These are phyloP conservation scores for Procambarus clarkii DNA, from an alignment of 1,140 invertebrate species.

Conservation along the genomic window DNA sequence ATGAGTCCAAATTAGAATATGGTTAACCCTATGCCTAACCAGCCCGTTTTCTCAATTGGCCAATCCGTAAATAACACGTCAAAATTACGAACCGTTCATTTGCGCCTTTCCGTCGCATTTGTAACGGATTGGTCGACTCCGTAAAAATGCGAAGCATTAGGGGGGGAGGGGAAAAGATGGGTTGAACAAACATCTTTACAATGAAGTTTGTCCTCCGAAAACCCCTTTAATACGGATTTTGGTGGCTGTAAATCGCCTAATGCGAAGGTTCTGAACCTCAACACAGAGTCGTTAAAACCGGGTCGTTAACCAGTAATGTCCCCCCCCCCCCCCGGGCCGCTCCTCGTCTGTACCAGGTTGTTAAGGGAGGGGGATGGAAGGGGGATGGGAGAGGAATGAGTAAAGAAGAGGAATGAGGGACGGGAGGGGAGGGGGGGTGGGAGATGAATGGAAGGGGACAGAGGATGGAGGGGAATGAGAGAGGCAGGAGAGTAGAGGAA, in stretches of 20 bases:
- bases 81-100: too few relatives aligned
- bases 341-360: not conserved
- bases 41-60: too few relatives aligned
- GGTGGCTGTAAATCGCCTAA: not conserved
- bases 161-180: not conserved
- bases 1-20: too few relatives aligned
- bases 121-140: not conserved
- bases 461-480: not conserved
- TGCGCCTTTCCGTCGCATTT: too few relatives aligned
- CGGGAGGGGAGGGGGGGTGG: not conserved
- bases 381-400: too few relatives aligned
- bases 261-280: not conserved
- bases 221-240: not conserved
- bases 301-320: conserved; percentile 3
- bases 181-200: not conserved
- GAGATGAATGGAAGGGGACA: not conserved
- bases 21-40: too few relatives aligned
- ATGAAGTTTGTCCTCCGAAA: not conserved
- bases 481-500: not conserved
- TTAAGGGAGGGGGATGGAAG: not conserved
- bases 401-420: not conserved
- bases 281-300: conserved; percentile 14
- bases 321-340: not conserved
- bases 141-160: not conserved
- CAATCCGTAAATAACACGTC: too few relatives aligned